phyloP scores from a whole-genome alignment of 92 coral and sea anemone species.

The Phenganax subtilis region DNA sequence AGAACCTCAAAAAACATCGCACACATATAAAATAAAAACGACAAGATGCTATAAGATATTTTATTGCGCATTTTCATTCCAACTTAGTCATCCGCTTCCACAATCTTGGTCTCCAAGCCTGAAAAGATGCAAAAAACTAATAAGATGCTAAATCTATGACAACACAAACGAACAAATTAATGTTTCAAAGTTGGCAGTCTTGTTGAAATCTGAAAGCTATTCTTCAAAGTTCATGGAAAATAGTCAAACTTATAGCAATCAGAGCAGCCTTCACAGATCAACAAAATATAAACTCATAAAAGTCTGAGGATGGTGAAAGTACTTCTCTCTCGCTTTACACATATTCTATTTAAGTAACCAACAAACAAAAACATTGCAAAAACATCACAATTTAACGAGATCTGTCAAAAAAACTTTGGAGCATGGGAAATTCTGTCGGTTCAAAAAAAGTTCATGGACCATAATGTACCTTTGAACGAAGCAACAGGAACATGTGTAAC shows the following conservation, averaged over 20 bases:
- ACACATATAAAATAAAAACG: neutral
- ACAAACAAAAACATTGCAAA: neutral
- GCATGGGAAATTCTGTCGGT: no score
- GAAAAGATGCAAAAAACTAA: slow-evolving; percentile 1
- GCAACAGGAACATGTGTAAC: slow-evolving; percentile 75
- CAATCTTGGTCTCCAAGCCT: slow-evolving; percentile 97
- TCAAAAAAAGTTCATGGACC: no score
- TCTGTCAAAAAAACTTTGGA: neutral
- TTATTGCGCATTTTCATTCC: slow-evolving; percentile 48
- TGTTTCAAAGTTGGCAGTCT: neutral
- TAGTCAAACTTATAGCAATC: neutral
- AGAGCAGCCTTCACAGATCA: slow-evolving; percentile 42
- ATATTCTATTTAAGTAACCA: neutral
- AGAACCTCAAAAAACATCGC: neutral
- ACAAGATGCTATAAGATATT: neutral
- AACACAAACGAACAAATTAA: neutral
- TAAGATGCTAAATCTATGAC: neutral
- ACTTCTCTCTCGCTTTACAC: neutral
- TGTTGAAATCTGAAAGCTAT: no score
- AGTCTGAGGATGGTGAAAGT: neutral
- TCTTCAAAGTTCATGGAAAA: no score
- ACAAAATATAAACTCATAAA: slow-evolving; percentile 61
- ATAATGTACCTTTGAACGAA: slow-evolving; percentile 68
- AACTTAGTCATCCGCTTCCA: slow-evolving; percentile 89
- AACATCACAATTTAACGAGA: neutral